Percentiles rank a stretch among this genome's conserved stretches.
Evolutionary conservation across 2,113 vertebrate species (phyloP).

Genomic region (Sinocyclocheilus rhinocerous): DNA sequence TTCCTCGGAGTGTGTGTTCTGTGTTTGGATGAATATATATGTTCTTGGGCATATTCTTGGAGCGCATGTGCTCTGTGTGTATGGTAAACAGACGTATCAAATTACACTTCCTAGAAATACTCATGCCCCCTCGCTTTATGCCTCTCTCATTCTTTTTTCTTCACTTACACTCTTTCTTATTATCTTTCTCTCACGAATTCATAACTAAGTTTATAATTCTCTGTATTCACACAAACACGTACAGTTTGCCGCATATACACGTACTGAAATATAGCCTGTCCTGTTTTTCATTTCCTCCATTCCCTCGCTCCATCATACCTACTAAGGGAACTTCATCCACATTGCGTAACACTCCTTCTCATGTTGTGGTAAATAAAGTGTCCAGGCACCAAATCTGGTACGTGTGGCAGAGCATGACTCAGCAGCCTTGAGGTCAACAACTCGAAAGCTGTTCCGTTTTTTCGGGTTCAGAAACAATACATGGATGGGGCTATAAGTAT

Average conservation of each 20-base stretch:
- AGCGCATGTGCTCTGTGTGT: slow-evolving; percentile 58
- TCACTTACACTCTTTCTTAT: neutral
- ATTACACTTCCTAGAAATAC: slow-evolving; percentile 61
- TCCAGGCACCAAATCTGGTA: neutral
- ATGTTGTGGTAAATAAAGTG: slow-evolving; percentile 56
- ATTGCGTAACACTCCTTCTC: slow-evolving; percentile 58
- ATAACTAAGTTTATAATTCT: neutral
- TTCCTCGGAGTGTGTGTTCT: neutral
- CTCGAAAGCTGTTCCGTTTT: neutral
- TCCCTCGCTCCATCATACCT: slow-evolving; percentile 20
- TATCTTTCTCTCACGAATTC: neutral
- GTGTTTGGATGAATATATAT: slow-evolving; percentile 15
- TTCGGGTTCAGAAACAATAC: neutral
- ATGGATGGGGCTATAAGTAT: too few relatives aligned
- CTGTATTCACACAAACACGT: neutral
- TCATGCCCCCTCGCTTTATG: slow-evolving; percentile 21
- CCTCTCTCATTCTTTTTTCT: slow-evolving; percentile 4
- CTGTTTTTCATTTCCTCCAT: neutral
- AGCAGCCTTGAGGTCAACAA: neutral
- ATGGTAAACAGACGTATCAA: slow-evolving; percentile 73
- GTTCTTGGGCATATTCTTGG: slow-evolving; percentile 66
- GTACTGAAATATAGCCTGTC: neutral
- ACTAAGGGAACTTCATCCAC: neutral
- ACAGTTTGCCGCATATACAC: neutral
- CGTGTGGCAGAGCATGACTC: neutral